These are phyloP conservation scores for Turnix velox DNA, from an alignment of 2,113 vertebrate genomes.

Conservation along the genomic window DNA sequence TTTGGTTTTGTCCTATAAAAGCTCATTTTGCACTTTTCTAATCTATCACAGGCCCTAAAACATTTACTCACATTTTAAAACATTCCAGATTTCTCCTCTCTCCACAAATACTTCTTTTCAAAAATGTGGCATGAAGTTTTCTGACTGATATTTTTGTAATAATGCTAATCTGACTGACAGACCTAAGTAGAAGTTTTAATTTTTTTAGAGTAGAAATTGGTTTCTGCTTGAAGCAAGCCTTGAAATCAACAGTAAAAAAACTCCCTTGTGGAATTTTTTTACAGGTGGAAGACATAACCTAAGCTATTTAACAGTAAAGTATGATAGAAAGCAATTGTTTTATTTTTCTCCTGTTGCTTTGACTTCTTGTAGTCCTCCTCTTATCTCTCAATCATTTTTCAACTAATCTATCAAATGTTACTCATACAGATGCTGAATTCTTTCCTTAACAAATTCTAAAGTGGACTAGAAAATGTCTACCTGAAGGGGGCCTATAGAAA, in stretches of 20 bases:
- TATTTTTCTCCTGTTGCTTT: neutral
- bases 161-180: neutral
- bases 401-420: neutral
- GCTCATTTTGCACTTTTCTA: neutral
- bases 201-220: neutral
- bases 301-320: neutral
- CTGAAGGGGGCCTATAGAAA: too few species aligned
- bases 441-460: neutral
- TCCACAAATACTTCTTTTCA: neutral
- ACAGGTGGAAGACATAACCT: neutral
- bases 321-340: neutral
- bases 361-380: neutral
- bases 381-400: neutral
- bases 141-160: neutral
- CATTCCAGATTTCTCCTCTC: neutral
- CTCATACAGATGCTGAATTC: neutral
- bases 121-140: neutral
- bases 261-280: neutral
- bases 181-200: neutral
- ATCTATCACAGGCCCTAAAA: neutral
- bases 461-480: neutral
- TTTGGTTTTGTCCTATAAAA: neutral
- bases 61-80: neutral
- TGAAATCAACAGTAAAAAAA: neutral
- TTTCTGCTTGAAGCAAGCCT: neutral